Evolutionary conservation across 1,140 invertebrate species (phyloP).

Genomic region (Caenorhabditis inopinata): DNA sequence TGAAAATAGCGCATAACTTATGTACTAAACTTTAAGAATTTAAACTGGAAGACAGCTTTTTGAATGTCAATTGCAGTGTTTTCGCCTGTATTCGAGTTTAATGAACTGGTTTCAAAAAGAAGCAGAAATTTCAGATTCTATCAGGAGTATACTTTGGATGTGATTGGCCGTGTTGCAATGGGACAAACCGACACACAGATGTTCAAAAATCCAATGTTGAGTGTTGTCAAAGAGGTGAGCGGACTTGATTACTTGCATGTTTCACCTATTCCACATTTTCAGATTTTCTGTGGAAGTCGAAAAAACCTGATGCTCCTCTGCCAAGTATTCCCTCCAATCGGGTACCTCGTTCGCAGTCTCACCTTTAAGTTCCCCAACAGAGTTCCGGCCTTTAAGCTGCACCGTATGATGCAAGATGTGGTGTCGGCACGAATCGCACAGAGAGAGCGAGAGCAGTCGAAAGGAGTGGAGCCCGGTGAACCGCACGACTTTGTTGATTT

Average conservation of each 20-base stretch:
- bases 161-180: background rate
- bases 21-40: no score
- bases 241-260: background rate
- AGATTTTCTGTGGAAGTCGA: background rate
- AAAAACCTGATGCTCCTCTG: background rate
- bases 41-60: no score
- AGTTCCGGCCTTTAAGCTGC: background rate
- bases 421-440: background rate
- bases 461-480: background rate
- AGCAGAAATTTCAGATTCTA: background rate
- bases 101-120: no score
- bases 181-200: constrained; percentile 3
- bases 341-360: background rate
- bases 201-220: background rate
- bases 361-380: background rate
- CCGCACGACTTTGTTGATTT: constrained; percentile 27
- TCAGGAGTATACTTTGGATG: constrained; percentile 34
- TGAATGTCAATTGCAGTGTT: no score
- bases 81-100: no score
- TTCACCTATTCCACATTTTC: background rate
- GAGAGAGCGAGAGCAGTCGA: background rate
- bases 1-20: no score
- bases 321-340: background rate
- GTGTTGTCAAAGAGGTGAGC: background rate
- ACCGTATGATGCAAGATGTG: background rate